Evolutionary conservation across 2,113 vertebrate species (phyloP).

Genomic region (Saguinus midas): DNA sequence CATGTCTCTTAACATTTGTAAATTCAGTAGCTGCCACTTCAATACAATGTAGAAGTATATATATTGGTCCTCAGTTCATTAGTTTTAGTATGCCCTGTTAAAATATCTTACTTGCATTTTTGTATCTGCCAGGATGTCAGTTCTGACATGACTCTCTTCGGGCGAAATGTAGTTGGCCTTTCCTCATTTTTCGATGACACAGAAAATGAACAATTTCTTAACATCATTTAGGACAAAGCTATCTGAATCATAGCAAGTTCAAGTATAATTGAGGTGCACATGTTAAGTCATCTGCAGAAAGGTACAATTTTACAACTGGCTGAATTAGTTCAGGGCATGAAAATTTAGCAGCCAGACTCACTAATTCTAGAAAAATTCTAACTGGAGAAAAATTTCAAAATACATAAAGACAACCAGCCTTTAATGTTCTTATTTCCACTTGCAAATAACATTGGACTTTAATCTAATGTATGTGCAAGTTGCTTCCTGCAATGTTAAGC

Average conservation of each 20-base stretch:
- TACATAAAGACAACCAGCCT: constrained; percentile 41
- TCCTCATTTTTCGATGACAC: constrained; percentile 78
- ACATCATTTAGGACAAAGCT: constrained; percentile 77
- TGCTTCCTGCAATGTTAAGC: constrained; percentile 68
- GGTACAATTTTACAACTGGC: constrained; percentile 70
- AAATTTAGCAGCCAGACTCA: constrained; percentile 54
- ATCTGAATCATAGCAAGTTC: constrained; percentile 75
- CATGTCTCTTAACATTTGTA: constrained; percentile 71
- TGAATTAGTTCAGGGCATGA: constrained; percentile 70
- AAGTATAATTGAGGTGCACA: constrained; percentile 65
- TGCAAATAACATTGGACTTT: constrained; percentile 64
- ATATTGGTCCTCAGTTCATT: constrained; percentile 62
- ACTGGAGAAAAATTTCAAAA: constrained; percentile 53
- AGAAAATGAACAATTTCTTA: constrained; percentile 78
- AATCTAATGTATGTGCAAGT: constrained; percentile 70
- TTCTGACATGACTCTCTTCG: constrained; percentile 70
- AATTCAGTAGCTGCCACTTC: constrained; percentile 68
- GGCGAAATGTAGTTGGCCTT: constrained; percentile 70
- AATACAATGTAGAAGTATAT: constrained; percentile 62
- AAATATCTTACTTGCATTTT: constrained; percentile 69
- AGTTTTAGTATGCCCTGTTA: constrained; percentile 76
- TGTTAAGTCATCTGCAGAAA: constrained; percentile 67
- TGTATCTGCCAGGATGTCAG: constrained; percentile 71
- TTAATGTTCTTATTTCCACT: constrained; percentile 59
- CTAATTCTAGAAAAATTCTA: constrained; percentile 56